Evolutionary conservation across 2,113 vertebrate species (phyloP), one percentile per base, ranked within the genome.

Genomic region (Saccopteryx leptura): DNA sequence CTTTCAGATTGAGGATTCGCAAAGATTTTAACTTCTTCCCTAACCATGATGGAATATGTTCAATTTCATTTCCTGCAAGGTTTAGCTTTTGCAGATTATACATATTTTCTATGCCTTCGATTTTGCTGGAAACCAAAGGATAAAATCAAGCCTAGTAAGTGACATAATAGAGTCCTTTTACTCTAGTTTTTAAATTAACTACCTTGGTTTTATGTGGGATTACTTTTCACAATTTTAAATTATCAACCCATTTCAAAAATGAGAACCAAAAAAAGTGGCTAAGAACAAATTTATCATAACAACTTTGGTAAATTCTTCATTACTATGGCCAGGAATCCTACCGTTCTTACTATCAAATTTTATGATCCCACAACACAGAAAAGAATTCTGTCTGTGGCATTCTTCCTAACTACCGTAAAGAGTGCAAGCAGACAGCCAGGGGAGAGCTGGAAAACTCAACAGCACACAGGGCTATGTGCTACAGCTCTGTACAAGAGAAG

Each of bases 31-130:
- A 97, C 52, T 99, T 99, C 97, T 99, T 99, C 52, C 98, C 98
- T n/a, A 99, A 56, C 99, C 99, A 99, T 28, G 80, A 13, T 46
- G 99, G 99, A 72, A 99, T 98, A 66, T 98, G 98, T 65, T 99
- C 98, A n/a, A 99, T 99, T 86, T 98, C 98, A 98, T 99, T 99
- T 68, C 98, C 98, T 88, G 99, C 98, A 93, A 99, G 98, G 96
- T 99, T 99, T 91, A 99, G 98, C 95, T 98, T 99, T 95, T 99
- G 99, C 0, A 99, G 98, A 83, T 98, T 98, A 95, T 96, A 98
- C 98, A 99, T 96, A 61, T 99, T 98, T 97, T 99, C 99, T 94
- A 99, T 97, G 39, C 99, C 99, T 98, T 99, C 99, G 79, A 99
- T 99, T 98, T 99, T 99, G 90, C 99, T 99, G 97, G 21, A 98